Base-by-base conservation (phyloP, 2,797 vertebrate genomes). In the Megaceryle alcyon region DNA sequence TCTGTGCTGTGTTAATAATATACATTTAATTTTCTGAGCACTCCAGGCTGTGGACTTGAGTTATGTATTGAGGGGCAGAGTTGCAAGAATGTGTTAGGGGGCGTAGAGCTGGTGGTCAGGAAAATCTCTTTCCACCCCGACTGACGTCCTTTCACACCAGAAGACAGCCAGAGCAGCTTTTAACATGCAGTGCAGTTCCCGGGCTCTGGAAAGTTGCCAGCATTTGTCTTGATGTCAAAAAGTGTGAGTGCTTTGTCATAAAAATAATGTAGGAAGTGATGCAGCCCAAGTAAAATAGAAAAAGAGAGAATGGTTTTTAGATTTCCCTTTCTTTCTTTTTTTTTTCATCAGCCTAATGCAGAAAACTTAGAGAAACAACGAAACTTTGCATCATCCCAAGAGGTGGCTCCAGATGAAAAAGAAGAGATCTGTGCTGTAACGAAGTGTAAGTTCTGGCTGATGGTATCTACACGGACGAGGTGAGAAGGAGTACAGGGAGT, bases 391-490 rank as follows among this genome's bases (percentile, higher is more conserved):
- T 93, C 59, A 54, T 37, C 39, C 26, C 0, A 0, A 65, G 79
- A 82, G 59, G 17, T 15, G 77, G 60, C 86, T 89, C 48, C 79
- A 86, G 86, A 59, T 64, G 86, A 89, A 82, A 89, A 80, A 90
- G 86, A 48, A 26, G 44, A 64, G 35, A 15, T 39, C 31, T 16
- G 48, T 1, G 4, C 61, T 31, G 44, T 35, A 18, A 22, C 8
- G 4, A 19, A 12, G 33, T 3, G 35, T 39, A 3, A 73, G 49
- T 44, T 68, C 68, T 61, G 87, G 49, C 78, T 82, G 84, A 78
- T 85, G 64, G 29, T 57, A 69, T 72, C 75, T 33, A 2, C 3
- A 14, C 28, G 60, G 7, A 80, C 14, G 80, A 53, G 59, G 69
- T 26, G 91, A 83, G 86, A 44, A 90, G 72, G 68, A 70, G 63